Evolutionary conservation across 2,888 invertebrate genomes (phyloP).

Genomic region (Antitype chi): DNA sequence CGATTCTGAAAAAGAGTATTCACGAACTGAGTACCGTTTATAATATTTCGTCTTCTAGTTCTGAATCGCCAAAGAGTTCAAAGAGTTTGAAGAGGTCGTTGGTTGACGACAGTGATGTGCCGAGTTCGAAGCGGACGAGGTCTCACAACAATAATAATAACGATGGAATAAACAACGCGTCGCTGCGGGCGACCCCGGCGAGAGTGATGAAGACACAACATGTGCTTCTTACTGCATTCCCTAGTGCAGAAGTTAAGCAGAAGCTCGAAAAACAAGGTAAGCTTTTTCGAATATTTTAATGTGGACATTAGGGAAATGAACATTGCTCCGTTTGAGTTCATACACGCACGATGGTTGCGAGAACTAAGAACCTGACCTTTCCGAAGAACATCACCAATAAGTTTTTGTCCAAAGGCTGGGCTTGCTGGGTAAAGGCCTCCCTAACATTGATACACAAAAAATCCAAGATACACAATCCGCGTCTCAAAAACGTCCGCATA

Average conservation of each 20-base stretch:
- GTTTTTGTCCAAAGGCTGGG: no score
- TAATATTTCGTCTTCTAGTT: conserved; percentile 76
- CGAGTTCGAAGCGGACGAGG: conserved; percentile 75
- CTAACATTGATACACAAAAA: no score
- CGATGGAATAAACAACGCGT: conserved; percentile 56
- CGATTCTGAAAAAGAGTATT: conserved; percentile 67
- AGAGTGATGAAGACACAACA: conserved; percentile 73
- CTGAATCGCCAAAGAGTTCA: conserved; percentile 72
- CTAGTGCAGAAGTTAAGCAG: conserved; percentile 76
- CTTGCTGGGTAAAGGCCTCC: no score
- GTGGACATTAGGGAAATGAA: neutral
- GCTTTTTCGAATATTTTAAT: neutral
- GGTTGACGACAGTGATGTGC: conserved; percentile 66
- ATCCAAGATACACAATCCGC: no score
- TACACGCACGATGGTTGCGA: neutral
- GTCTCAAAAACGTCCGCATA: no score
- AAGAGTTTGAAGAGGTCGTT: conserved; percentile 74
- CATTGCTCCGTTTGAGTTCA: neutral
- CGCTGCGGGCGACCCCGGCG: conserved; percentile 73
- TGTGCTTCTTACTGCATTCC: conserved; percentile 85
- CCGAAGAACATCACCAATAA: neutral
- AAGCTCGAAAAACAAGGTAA: conserved; percentile 83
- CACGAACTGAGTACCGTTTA: conserved; percentile 81
- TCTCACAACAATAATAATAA: conserved; percentile 50
- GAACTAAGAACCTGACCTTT: neutral